Conservation (phyloP, 2,797 vertebrate genomes). For the Poeciliopsis infans region DNA sequence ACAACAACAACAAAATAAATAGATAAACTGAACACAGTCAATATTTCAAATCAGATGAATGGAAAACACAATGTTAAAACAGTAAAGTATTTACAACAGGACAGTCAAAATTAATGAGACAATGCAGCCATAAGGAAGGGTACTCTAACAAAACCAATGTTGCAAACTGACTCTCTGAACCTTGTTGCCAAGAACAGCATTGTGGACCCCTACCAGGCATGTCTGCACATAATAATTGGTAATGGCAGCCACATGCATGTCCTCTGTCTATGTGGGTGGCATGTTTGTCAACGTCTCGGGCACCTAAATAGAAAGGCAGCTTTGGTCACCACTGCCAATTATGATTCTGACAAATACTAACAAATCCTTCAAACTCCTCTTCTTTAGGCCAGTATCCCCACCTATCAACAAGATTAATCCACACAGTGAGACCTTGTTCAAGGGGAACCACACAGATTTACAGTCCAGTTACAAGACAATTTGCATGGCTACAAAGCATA, state of each 20-base stretch:
- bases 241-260: conserved; percentile 31
- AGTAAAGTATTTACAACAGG: not conserved
- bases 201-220: conserved; percentile 29
- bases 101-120: not conserved
- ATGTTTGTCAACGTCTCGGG: conserved; percentile 14
- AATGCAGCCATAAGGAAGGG: not conserved
- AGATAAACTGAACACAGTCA: not conserved
- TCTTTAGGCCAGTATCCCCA: not conserved
- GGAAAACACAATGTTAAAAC: not conserved
- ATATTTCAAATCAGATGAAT: not conserved
- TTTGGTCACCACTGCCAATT: not conserved
- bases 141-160: not conserved
- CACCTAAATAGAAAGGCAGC: not conserved
- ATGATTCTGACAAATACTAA: not conserved
- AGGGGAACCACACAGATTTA: conserved; percentile 32
- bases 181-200: conserved; percentile 12
- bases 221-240: conserved; percentile 44
- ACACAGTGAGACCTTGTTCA: not conserved
- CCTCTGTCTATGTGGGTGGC: conserved; percentile 22
- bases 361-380: not conserved
- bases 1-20: not conserved
- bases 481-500: conserved; percentile 23
- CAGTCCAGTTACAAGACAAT: conserved; percentile 33
- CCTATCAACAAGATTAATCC: conserved; percentile 7
- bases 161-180: not conserved